Percentiles rank a stretch among this genome's conserved stretches.
phyloP scores from a whole-genome alignment of 2,797 vertebrate species.

The Aratinga solstitialis region DNA sequence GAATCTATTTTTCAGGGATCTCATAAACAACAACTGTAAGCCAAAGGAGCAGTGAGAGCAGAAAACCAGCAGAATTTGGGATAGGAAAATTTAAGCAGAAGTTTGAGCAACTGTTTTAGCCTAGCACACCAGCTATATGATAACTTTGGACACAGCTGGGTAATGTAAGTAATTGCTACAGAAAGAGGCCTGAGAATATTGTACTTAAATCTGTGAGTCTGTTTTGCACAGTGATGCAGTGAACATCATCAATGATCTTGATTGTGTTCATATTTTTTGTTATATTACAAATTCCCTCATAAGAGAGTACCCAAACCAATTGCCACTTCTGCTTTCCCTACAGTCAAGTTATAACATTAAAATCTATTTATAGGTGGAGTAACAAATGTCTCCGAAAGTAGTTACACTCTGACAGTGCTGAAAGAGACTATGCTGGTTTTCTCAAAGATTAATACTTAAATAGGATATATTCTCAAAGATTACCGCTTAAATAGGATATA shows the following conservation, averaged over 20 bases:
- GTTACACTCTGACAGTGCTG: background rate
- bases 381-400: background rate
- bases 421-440: background rate
- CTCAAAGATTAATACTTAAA: background rate
- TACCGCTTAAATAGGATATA: background rate
- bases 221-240: background rate
- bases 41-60: slow-evolving; percentile 1
- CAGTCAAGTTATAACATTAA: background rate
- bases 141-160: background rate
- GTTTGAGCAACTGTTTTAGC: background rate
- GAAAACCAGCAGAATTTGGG: background rate
- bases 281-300: background rate
- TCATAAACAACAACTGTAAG: background rate
- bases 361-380: background rate
- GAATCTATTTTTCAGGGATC: background rate
- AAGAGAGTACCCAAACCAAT: background rate
- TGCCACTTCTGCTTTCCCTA: background rate
- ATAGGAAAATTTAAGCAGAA: background rate
- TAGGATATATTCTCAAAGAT: background rate
- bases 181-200: background rate
- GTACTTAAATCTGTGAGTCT: background rate
- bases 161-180: slow-evolving; percentile 3
- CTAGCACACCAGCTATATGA: background rate
- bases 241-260: background rate
- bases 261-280: background rate